Percentiles rank a stretch among this genome's conserved stretches.
Evolutionary conservation across 2,113 vertebrate species (phyloP).

Genomic region (Ceyx melanurus): DNA sequence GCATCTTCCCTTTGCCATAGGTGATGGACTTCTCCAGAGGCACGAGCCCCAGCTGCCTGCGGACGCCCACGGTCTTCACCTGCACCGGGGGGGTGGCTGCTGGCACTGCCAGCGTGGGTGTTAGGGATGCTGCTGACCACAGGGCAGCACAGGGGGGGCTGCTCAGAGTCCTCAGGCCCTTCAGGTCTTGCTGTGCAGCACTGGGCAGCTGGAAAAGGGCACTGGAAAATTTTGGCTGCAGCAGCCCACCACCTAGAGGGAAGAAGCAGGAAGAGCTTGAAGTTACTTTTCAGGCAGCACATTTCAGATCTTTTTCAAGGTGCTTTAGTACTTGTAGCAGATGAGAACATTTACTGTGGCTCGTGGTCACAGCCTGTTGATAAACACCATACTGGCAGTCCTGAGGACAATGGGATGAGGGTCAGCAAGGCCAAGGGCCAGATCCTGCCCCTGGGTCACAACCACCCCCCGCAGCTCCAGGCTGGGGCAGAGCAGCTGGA

Average conservation of each 20-base stretch:
- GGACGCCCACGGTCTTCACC: conserved; percentile 82
- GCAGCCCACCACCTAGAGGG: conserved; percentile 79
- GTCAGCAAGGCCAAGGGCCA: no score
- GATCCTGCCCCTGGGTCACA: no score
- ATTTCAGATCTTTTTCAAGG: neutral
- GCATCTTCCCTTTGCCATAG: conserved; percentile 79
- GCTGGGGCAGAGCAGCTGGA: no score
- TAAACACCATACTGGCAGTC: fast-evolving
- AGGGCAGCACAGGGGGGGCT: neutral
- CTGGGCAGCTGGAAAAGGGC: conserved; percentile 50
- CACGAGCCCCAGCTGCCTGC: conserved; percentile 81
- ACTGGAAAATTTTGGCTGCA: conserved; percentile 81
- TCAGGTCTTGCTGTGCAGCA: conserved; percentile 44
- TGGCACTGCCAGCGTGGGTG: conserved; percentile 70
- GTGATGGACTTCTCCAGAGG: conserved; percentile 83
- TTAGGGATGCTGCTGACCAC: conserved; percentile 65
- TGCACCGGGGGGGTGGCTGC: conserved; percentile 69
- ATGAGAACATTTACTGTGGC: fast-evolving
- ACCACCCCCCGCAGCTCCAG: no score
- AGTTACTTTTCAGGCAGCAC: fast-evolving
- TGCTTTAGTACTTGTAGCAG: neutral
- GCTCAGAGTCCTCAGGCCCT: neutral
- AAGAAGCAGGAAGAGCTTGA: neutral
- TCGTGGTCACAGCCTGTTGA: neutral
- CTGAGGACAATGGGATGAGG: neutral